Evolutionary conservation across 35 echinoderm and acorn worm genomes (phyloP), one percentile per base, ranked within the genome.

Genomic region (Amphiura filiformis): DNA sequence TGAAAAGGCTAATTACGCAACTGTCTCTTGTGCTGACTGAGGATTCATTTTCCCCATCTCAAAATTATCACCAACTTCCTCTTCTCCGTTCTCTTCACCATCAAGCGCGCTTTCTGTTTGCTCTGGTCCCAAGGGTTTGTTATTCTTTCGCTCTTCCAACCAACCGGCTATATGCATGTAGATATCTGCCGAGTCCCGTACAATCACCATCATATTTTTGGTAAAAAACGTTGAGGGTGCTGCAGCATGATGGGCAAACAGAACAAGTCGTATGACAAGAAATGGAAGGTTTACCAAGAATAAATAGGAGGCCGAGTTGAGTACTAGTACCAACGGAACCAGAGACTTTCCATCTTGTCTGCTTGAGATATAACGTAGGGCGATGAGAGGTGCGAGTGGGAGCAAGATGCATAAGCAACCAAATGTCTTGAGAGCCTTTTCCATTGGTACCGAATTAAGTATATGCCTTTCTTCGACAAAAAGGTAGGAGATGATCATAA

Each of bases 151-250:
- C 17, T 31, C 57, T 34, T 52, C 32, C 34, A 49, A 57, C 93
- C 93, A 95, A 15, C 82, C 56, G 15, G 75, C 41, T 28, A 91
- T 1, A 56, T 91, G 85, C 77, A 79, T 87, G 39, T 92, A 75
- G 12, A 95, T 91, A 56, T 97, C 94, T 2, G 93, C 38, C 17
- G 36, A 61, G 18, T 88, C 91, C 38, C 89, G 87, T n/a, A 90
- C 86, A n/a, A 97, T 70, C 34, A 65, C 78, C 91, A 97, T 93
- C 57, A 97, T 80, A 41, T 97, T 97, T 81, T 97, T 97, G 39
- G 94, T 97, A 31, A 97, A 83, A 39, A 93, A 97, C 0, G 91
- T 97, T 0, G 94, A 90, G 77, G 93, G 77, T 52, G 93, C 91
- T 18, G 90, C 76, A 76, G 90, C 87, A 77, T 97, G 91, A 1